Evolutionary conservation across 53 echinoderm and acorn worm species (phyloP).

Genomic region (Apostichopus leukothele): DNA sequence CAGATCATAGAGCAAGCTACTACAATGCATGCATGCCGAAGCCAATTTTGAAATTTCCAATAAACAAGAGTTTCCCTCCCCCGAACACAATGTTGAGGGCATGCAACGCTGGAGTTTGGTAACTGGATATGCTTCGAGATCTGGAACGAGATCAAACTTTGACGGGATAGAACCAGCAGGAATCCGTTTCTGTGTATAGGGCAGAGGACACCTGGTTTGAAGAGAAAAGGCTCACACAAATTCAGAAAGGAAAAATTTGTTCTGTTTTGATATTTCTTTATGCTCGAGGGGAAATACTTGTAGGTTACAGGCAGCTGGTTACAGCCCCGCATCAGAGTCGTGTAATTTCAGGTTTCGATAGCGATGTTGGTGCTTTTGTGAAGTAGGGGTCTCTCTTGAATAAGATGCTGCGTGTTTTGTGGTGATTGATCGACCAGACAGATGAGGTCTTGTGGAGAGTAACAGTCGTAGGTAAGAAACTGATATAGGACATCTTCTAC

Average conservation of each 20-base stretch:
- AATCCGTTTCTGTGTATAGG: neutral
- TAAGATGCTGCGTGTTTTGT: too few species aligned
- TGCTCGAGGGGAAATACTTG: neutral
- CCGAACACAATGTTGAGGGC: conserved; percentile 9
- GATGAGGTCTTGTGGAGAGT: too few species aligned
- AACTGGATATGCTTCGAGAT: neutral
- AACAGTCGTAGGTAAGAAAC: too few species aligned
- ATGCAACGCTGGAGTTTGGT: neutral
- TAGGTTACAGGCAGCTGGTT: neutral
- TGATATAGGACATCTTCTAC: too few species aligned
- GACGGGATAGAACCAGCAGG: neutral
- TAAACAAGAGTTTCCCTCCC: too few species aligned
- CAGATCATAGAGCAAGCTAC: too few species aligned
- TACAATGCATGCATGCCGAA: too few species aligned
- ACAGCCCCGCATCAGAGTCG: neutral
- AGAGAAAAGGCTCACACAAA: neutral
- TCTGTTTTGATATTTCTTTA: neutral
- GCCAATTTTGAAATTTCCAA: too few species aligned
- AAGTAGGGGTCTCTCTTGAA: too few species aligned
- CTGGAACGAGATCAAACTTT: conserved; percentile 23
- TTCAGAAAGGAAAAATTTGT: neutral
- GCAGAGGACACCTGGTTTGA: too few species aligned
- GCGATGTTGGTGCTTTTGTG: too few species aligned
- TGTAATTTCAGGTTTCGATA: neutral
- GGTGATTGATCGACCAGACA: too few species aligned